phyloP scores from a whole-genome alignment of 2,797 vertebrate genomes.

The Oryzias dopingdopingensis region DNA sequence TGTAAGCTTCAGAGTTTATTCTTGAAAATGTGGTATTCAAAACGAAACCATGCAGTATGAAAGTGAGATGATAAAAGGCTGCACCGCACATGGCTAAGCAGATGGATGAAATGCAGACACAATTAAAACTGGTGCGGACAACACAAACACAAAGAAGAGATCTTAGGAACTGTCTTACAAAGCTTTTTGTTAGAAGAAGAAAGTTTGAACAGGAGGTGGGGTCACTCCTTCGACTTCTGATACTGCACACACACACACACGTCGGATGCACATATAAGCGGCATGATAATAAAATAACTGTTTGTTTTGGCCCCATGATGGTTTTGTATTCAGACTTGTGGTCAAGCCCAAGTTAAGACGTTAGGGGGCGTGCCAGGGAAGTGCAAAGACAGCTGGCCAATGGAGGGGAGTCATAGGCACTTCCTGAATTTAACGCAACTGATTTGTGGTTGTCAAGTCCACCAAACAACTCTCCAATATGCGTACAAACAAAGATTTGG shows the following conservation, averaged over 20 bases:
- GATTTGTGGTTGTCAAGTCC: no score
- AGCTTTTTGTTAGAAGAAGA: slow-evolving; percentile 53
- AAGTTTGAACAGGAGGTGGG: slow-evolving; percentile 70
- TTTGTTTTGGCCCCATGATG: slow-evolving; percentile 82
- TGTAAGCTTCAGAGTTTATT: no score
- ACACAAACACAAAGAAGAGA: slow-evolving; percentile 1
- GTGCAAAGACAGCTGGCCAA: no score
- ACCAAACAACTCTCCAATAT: no score
- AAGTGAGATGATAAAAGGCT: no score
- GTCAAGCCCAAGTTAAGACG: no score
- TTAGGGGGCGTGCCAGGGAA: no score
- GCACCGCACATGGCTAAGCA: not conserved
- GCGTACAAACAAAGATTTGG: no score
- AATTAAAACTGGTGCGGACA: slow-evolving; percentile 11
- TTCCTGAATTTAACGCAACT: no score
- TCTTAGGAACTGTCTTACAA: slow-evolving; percentile 23
- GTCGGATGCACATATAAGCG: slow-evolving; percentile 79
- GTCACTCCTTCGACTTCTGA: slow-evolving; percentile 48
- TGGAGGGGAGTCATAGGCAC: no score
- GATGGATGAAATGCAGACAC: slow-evolving; percentile 7
- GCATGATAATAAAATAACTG: slow-evolving; percentile 84
- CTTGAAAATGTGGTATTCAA: no score
- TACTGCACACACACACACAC: slow-evolving; percentile 29
- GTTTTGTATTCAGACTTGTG: slow-evolving; percentile 65
- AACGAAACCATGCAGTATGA: no score